phyloP scores from a whole-genome alignment of 1,140 invertebrate species.

The Cotesia chilonis region DNA sequence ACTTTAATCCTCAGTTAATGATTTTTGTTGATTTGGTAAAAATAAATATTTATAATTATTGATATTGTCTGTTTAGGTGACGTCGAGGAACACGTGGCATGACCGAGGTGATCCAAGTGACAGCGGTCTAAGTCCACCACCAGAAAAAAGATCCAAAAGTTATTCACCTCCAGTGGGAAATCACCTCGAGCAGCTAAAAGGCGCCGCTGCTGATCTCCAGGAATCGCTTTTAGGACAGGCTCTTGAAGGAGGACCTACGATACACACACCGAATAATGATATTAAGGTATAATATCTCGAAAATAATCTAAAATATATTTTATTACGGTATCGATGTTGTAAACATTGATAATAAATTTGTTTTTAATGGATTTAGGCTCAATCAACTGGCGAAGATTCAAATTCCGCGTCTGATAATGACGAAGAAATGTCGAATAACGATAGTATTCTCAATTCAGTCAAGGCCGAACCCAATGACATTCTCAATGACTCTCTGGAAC shows the following conservation, averaged over 20 bases:
- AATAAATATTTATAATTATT: constrained; percentile 1
- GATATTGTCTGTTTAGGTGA: constrained; percentile 47
- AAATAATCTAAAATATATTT: constrained; percentile 13
- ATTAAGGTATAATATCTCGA: constrained; percentile 50
- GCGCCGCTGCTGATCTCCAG: constrained; percentile 66
- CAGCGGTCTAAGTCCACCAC: constrained; percentile 64
- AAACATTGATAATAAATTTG: constrained; percentile 18
- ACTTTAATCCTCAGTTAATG: not conserved
- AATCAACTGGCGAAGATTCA: constrained; percentile 82
- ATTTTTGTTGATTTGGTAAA: not conserved
- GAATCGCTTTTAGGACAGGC: constrained; percentile 79
- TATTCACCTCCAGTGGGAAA: constrained; percentile 65
- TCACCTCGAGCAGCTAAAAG: constrained; percentile 56
- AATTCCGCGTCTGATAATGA: constrained; percentile 72
- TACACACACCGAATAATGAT: constrained; percentile 64
- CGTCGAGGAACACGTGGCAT: constrained; percentile 66
- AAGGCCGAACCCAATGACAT: constrained; percentile 71
- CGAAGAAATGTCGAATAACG: constrained; percentile 72
- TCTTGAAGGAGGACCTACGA: constrained; percentile 72
- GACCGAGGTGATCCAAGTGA: constrained; percentile 62
- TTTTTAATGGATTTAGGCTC: constrained; percentile 61
- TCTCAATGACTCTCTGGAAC: constrained; percentile 65
- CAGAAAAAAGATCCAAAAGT: constrained; percentile 68
- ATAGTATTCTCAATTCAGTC: constrained; percentile 70
- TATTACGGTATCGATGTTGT: constrained; percentile 34